Conservation (phyloP, 2,797 vertebrate species). For the Acipenser transmontanus region DNA sequence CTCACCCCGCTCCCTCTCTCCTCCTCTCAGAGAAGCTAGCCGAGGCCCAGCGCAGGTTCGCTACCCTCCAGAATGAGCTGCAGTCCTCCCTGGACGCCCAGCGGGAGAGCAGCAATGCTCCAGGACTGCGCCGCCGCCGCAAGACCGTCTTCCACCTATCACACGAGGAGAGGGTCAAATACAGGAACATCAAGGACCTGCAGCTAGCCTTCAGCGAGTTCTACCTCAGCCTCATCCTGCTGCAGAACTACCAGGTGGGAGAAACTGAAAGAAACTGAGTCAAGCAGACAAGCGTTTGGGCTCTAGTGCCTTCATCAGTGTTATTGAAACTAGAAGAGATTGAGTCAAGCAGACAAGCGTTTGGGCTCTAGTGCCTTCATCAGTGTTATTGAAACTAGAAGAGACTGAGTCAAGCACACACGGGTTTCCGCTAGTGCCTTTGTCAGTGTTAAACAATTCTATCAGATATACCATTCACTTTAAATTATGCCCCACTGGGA, state of each 20-base stretch:
- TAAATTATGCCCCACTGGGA: no score
- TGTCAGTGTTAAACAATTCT: no score
- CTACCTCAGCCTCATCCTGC: constrained; percentile 91
- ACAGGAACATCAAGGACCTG: constrained; percentile 91
- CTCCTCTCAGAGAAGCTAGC: constrained; percentile 81
- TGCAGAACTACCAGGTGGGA: constrained; percentile 86
- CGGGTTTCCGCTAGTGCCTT: no score
- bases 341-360: no score
- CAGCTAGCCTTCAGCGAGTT: constrained; percentile 96
- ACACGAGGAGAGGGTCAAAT: constrained; percentile 87
- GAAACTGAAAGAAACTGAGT: no score
- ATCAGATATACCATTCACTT: no score
- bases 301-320: no score
- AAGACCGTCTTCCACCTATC: constrained; percentile 88
- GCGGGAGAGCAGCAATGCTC: constrained; percentile 75
- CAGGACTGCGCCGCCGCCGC: constrained; percentile 75
- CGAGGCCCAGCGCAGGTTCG: constrained; percentile 89
- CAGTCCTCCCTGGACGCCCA: constrained; percentile 92
- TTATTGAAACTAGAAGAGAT: no score
- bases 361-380: no score
- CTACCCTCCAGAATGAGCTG: constrained; percentile 91
- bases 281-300: no score
- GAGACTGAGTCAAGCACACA: no score
- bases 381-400: no score
- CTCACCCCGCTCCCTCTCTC: neutral